These are phyloP conservation scores for Sminthurides aquaticus DNA, from an alignment of 2,888 invertebrate genomes.

Conservation along the genomic window DNA sequence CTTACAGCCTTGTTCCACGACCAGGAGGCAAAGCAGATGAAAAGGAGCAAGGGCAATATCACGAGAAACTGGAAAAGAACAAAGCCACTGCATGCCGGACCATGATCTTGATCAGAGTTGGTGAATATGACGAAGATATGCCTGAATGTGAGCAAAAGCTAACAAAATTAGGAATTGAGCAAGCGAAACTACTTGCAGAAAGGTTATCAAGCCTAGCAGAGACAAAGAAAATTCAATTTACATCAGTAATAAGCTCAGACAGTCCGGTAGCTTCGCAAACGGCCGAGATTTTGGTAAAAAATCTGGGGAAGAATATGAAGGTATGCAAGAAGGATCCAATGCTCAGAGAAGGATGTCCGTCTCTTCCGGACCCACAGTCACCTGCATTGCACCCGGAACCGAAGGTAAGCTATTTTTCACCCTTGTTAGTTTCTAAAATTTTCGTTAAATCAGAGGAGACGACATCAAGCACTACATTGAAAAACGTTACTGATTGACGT, in stretches of 20 bases:
- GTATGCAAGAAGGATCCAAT: conserved; percentile 60
- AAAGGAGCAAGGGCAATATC: conserved; percentile 14
- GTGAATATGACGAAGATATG: conserved; percentile 76
- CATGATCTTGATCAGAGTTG: conserved; percentile 83
- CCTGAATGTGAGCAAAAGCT: conserved; percentile 66
- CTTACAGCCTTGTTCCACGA: conserved; percentile 16
- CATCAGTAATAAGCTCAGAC: conserved; percentile 72
- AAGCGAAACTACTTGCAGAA: conserved; percentile 77
- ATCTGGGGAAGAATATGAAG: conserved; percentile 44
- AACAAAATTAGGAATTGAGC: conserved; percentile 68
- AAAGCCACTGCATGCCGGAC: conserved; percentile 63
- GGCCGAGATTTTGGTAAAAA: conserved; percentile 57
- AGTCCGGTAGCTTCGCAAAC: conserved; percentile 93
- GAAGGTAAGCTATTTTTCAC: conserved; percentile 13
- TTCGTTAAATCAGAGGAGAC: no score
- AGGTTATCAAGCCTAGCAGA: conserved; percentile 53
- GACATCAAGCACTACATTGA: no score
- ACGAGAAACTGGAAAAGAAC: conserved; percentile 58
- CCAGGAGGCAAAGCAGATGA: conserved; percentile 5
- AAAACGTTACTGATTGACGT: no score
- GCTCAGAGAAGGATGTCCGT: conserved; percentile 86
- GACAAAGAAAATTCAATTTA: conserved; percentile 69
- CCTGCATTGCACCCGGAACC: conserved; percentile 13
- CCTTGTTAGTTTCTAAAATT: no score
- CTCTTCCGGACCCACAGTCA: conserved; percentile 76